A percentile compares a stretch with the other conserved stretches of the same genome.
Evolutionary conservation across 2,888 invertebrate genomes (phyloP).

Genomic region (Cheilosia impressa): DNA sequence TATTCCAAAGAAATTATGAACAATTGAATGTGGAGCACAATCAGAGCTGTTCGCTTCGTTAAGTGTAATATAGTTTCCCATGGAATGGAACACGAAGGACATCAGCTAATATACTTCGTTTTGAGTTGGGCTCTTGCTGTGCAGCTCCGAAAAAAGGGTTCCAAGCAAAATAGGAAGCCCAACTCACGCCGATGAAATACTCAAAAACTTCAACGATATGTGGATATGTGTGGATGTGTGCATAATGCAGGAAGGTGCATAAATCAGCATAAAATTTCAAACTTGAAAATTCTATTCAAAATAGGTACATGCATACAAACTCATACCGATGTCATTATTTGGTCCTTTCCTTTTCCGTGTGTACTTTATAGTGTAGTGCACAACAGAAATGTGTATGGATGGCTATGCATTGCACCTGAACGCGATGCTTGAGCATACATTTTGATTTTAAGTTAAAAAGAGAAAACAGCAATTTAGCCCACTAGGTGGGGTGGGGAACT

Average conservation of each 20-base stretch:
- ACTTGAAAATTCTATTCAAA: conserved; percentile 47
- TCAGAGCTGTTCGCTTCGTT: conserved; percentile 67
- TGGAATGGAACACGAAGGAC: conserved; percentile 33
- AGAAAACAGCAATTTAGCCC: conserved; percentile 46
- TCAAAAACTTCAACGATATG: conserved; percentile 47
- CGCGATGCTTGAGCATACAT: conserved; percentile 42
- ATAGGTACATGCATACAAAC: neutral
- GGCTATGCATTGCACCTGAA: conserved; percentile 13
- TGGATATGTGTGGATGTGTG: conserved; percentile 12
- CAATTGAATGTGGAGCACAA: conserved; percentile 64
- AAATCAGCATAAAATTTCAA: conserved; percentile 76
- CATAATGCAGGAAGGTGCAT: conserved; percentile 69
- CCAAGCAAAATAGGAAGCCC: conserved; percentile 8
- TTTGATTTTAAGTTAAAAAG: conserved; percentile 68
- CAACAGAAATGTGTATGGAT: conserved; percentile 22
- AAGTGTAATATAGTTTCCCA: conserved; percentile 54
- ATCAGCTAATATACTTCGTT: conserved; percentile 32
- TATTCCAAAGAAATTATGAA: conserved; percentile 49
- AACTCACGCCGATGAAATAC: conserved; percentile 32
- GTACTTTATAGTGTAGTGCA: neutral
- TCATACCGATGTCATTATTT: neutral
- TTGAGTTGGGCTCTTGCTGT: conserved; percentile 1
- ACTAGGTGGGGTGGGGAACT: neutral
- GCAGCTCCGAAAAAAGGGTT: neutral
- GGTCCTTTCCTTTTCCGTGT: conserved; percentile 5